A percentile compares a stretch with the other conserved stretches of the same genome.
Evolutionary conservation across 1,140 invertebrate genomes (phyloP).

Genomic region (Phthorimaea operculella): DNA sequence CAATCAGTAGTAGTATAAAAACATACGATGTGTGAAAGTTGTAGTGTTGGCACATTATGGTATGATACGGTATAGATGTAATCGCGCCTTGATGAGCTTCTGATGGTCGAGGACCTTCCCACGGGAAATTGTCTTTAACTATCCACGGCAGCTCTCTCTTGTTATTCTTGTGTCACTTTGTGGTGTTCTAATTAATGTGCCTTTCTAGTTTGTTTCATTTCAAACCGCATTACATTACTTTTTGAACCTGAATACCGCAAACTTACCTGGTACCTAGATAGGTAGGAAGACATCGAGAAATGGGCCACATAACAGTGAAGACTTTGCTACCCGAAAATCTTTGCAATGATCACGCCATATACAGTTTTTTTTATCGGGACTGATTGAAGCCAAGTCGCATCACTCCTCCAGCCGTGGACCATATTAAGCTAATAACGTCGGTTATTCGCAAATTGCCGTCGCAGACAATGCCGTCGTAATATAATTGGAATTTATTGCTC

Average conservation of each 20-base stretch:
- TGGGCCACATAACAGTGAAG: too few species aligned
- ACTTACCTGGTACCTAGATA: too few species aligned
- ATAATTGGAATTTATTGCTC: conserved; percentile 27
- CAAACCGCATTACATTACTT: too few species aligned
- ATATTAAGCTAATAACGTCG: conserved; percentile 24
- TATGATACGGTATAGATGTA: not conserved
- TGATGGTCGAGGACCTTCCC: conserved; percentile 15
- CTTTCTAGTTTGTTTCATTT: too few species aligned
- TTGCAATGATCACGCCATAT: too few species aligned
- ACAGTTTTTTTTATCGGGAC: not conserved
- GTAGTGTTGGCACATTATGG: not conserved
- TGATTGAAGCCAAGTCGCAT: conserved; percentile 6
- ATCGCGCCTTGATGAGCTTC: conserved; percentile 11
- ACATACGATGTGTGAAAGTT: conserved; percentile 1
- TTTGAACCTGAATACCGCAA: not conserved
- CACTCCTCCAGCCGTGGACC: conserved; percentile 15
- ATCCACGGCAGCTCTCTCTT: too few species aligned
- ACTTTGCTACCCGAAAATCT: too few species aligned
- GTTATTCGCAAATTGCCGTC: conserved; percentile 31
- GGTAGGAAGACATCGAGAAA: too few species aligned
- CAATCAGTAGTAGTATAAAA: not conserved
- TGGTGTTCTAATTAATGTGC: too few species aligned
- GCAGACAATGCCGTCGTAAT: conserved; percentile 22
- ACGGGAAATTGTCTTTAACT: conserved; percentile 10
- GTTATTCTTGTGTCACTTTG: too few species aligned